Conservation (phyloP, 2,113 vertebrate genomes). For the Lophura nycthemera region DNA sequence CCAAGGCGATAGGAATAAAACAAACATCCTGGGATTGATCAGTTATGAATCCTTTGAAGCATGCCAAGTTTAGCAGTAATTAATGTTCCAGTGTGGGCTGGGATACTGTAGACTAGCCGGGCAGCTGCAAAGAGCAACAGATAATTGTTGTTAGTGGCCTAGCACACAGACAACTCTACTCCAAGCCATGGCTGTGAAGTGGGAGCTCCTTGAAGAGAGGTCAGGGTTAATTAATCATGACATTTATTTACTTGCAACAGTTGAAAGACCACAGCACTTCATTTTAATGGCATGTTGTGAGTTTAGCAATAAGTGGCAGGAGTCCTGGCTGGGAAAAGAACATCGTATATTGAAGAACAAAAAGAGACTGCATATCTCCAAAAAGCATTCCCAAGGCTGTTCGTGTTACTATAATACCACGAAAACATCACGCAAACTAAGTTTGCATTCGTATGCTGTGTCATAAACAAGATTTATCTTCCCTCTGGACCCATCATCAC, state of each 20-base stretch:
- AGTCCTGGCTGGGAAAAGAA: constrained; percentile 10
- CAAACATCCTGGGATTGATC: constrained; percentile 14
- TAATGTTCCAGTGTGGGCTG: constrained; percentile 62
- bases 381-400: neutral
- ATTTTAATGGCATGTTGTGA: constrained; percentile 34
- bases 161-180: constrained; percentile 16
- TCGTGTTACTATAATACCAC: neutral
- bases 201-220: constrained; percentile 54
- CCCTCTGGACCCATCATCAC: neutral
- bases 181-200: neutral
- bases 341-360: neutral
- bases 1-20: constrained; percentile 22
- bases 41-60: constrained; percentile 63
- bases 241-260: constrained; percentile 65
- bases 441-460: neutral
- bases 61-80: constrained; percentile 73
- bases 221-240: constrained; percentile 43
- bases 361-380: neutral
- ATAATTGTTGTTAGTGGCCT: constrained; percentile 72
- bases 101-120: constrained; percentile 49
- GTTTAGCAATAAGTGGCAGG: constrained; percentile 15
- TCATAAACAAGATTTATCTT: neutral
- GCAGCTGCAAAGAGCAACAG: constrained; percentile 76
- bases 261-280: constrained; percentile 24
- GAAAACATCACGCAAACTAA: neutral